Percentiles rank a stretch among this genome's conserved stretches.
Conservation (phyloP, 2,113 vertebrate species). For the Furnarius figulus region DNA sequence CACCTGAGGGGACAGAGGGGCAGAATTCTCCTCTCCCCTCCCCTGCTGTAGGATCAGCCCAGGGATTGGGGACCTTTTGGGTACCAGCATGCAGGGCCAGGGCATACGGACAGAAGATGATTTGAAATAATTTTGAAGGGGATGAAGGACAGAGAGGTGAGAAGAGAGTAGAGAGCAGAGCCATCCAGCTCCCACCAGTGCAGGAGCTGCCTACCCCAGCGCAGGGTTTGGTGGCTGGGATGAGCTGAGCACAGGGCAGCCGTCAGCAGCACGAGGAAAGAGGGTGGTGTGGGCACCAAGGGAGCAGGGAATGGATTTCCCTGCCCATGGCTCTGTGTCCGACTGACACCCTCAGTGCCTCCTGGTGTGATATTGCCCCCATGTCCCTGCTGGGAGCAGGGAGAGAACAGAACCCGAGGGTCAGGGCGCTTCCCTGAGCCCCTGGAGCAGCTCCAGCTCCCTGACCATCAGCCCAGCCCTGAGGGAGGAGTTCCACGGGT, state of each 20-base stretch:
- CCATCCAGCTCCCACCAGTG: fast-evolving
- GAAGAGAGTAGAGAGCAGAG: not conserved
- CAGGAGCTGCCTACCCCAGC: fast-evolving
- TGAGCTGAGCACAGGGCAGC: not conserved
- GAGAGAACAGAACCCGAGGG: fast-evolving
- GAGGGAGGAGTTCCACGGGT: fast-evolving
- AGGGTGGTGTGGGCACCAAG: fast-evolving
- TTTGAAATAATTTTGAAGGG: fast-evolving
- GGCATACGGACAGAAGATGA: fast-evolving
- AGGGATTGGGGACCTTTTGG: not conserved
- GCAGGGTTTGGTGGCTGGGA: fast-evolving
- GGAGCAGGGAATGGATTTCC: fast-evolving
- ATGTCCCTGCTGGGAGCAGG: fast-evolving
- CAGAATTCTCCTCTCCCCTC: not conserved
- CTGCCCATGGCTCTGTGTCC: fast-evolving
- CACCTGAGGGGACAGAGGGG: not conserved
- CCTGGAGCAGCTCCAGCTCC: not conserved
- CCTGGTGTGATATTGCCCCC: fast-evolving
- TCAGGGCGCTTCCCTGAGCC: fast-evolving
- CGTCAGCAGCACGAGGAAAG: not conserved
- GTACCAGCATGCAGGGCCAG: not conserved
- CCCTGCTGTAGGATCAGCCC: not conserved
- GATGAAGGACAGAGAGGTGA: not conserved
- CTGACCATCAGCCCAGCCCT: fast-evolving
- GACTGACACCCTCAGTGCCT: fast-evolving